These are phyloP conservation scores for Leptogaster cylindrica DNA, from an alignment of 2,888 invertebrate genomes.

Conservation along the genomic window DNA sequence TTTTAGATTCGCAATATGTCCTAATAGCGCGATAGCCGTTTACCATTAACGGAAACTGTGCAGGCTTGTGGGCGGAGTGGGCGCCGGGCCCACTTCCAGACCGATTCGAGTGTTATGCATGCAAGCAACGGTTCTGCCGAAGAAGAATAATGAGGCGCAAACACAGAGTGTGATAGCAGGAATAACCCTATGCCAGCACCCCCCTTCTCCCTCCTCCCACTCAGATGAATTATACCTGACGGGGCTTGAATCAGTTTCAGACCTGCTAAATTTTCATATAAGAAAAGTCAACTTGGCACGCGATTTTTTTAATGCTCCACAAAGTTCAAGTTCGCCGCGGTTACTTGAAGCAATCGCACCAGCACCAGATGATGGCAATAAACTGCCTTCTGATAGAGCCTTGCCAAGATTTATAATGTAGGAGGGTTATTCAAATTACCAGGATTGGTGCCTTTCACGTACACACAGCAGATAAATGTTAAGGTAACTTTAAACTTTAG, in stretches of 20 bases:
- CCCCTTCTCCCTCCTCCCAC: not conserved
- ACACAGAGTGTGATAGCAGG: not conserved
- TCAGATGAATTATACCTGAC: not conserved
- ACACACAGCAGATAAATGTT: slow-evolving; percentile 25
- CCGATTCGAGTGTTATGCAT: not conserved
- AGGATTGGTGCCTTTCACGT: slow-evolving; percentile 26
- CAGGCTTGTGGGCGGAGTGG: too few species aligned
- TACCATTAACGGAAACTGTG: not conserved
- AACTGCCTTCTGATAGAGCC: slow-evolving; percentile 23
- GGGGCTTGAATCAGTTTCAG: not conserved
- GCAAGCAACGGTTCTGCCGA: slow-evolving; percentile 7
- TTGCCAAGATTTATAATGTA: slow-evolving; percentile 37
- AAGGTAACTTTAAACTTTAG: slow-evolving; percentile 32
- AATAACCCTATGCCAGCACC: too few species aligned
- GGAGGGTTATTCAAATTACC: slow-evolving; percentile 36
- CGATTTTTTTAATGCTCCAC: slow-evolving; percentile 2
- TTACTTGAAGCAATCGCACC: not conserved
- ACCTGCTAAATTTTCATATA: not conserved
- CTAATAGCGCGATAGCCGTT: slow-evolving; percentile 27
- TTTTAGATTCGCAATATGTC: not conserved
- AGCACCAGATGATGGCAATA: slow-evolving; percentile 3
- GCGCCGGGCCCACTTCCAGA: not conserved
- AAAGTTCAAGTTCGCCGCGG: slow-evolving; percentile 22
- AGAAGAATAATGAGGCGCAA: slow-evolving; percentile 6
- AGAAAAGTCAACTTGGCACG: not conserved